Evolutionary conservation across 2,113 vertebrate genomes (phyloP).

Genomic region (Engystomops pustulosus): DNA sequence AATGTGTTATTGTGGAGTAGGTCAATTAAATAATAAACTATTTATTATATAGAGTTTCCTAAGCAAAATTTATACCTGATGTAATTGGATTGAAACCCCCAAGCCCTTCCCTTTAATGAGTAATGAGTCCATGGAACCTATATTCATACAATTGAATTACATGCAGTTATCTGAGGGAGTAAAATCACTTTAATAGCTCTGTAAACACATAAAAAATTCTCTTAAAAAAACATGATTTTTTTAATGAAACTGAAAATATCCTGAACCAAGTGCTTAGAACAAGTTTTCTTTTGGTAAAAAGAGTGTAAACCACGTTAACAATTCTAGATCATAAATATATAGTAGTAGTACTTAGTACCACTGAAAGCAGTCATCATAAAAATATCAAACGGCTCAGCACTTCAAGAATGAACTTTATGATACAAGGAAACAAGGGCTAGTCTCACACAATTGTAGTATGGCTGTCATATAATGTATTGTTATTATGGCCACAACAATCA

Average conservation of each 20-base stretch:
- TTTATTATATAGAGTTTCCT: too few species aligned
- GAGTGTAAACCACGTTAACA: not conserved
- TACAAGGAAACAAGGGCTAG: not conserved
- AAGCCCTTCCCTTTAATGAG: too few species aligned
- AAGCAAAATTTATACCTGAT: too few species aligned
- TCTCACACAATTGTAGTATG: not conserved
- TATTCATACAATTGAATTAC: too few species aligned
- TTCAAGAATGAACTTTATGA: not conserved
- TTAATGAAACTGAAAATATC: not conserved
- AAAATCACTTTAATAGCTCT: not conserved
- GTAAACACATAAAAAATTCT: not conserved
- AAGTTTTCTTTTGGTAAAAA: not conserved
- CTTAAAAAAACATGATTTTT: not conserved
- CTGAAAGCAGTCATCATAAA: not conserved
- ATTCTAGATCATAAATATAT: slow-evolving; percentile 1
- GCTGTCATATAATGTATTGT: too few species aligned
- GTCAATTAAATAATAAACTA: too few species aligned
- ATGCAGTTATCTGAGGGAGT: not conserved
- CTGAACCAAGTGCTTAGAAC: not conserved
- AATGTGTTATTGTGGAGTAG: too few species aligned
- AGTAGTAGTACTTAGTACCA: slow-evolving; percentile 29
- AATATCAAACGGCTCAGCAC: not conserved
- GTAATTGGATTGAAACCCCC: too few species aligned
- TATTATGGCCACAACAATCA: too few species aligned
- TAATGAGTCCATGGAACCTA: too few species aligned